Base-by-base conservation (phyloP, 2,113 vertebrate genomes). In the Microtus richardsoni region DNA sequence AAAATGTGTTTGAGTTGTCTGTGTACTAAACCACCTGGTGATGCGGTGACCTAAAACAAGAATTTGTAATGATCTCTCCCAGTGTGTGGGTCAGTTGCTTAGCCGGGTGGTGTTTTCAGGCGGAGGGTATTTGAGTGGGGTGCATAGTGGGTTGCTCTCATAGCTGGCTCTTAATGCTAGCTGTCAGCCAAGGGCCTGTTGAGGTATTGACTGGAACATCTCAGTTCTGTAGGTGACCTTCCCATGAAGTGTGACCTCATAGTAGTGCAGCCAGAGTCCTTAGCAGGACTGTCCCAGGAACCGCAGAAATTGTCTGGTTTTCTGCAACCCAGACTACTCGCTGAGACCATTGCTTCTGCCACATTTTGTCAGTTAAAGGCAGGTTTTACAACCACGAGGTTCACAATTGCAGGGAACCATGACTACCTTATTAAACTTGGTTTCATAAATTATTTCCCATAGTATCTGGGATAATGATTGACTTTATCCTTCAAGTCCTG, bases 1-100 rank as follows among this genome's bases (percentile, higher is more conserved):
- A 41, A 7, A 95, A 60, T 87, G 96, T 87, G 74, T 89, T 74
- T 19, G 16, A 11, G 9, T 64, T 94, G 62, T 88, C 52, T 86
- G 3, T 41, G 22, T 88, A 47, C 75, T 54, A 83, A 60, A 30
- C 60, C 58, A 71, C 30, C 70, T 86, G 94, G 84, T 33, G 58
- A 80, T 11, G 73, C 41, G 60, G 54, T 54, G 33, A 7, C 47
- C 88, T 83, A 41, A 90, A 86, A 41, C 60, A 79, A 4, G 1
- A 33, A 0, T 60, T 62, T 47, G 3, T 24, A 74, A 54, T 58
- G 16, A 0, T n/a, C 16, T 87, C 22, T 47, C 54, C 4, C 16
- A 3, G 62, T 44, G 47, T 73, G 30, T 82, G 71, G 86, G 14
- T 47, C 4, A 11, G 7, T 17, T 28, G 36, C 66, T 75, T 30